These are phyloP conservation scores for Athalia cordata DNA, from an alignment of 2,888 invertebrate genomes.

Conservation along the genomic window DNA sequence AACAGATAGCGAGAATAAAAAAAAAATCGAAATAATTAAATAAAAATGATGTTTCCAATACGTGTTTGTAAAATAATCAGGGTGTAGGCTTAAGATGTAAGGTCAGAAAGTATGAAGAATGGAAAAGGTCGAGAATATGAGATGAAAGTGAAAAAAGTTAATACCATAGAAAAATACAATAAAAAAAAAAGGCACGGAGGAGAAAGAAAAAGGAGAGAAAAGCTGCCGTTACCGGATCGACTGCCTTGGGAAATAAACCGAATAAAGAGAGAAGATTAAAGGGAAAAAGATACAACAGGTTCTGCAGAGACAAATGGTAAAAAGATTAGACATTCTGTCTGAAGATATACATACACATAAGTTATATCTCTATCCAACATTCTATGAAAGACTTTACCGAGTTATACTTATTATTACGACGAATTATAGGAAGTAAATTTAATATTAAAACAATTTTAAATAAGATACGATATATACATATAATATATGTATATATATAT, in stretches of 20 bases:
- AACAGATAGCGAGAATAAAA: neutral
- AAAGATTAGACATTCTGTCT: slow-evolving; percentile 66
- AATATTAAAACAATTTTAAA: slow-evolving; percentile 51
- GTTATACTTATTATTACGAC: slow-evolving; percentile 47
- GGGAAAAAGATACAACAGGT: slow-evolving; percentile 44
- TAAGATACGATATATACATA: slow-evolving; percentile 55
- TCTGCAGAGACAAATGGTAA: slow-evolving; percentile 45
- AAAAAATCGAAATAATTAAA: neutral
- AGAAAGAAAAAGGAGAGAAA: slow-evolving; percentile 9
- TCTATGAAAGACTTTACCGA: slow-evolving; percentile 50
- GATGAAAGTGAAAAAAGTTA: neutral
- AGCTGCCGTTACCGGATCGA: neutral
- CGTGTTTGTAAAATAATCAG: slow-evolving; percentile 43
- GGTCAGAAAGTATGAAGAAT: neutral
- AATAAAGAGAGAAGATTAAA: slow-evolving; percentile 43
- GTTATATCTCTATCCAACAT: slow-evolving; percentile 59
- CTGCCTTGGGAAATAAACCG: slow-evolving; percentile 34
- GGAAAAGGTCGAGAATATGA: neutral
- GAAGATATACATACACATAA: slow-evolving; percentile 59
- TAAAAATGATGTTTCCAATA: slow-evolving; percentile 20
- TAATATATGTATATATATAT: too few relatives aligned
- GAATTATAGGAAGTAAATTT: slow-evolving; percentile 58
- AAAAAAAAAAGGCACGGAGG: neutral
- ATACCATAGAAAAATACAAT: neutral
- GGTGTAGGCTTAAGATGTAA: slow-evolving; percentile 39